Conservation (phyloP, 2,888 invertebrate species). For the Frankliniella intonsa region DNA sequence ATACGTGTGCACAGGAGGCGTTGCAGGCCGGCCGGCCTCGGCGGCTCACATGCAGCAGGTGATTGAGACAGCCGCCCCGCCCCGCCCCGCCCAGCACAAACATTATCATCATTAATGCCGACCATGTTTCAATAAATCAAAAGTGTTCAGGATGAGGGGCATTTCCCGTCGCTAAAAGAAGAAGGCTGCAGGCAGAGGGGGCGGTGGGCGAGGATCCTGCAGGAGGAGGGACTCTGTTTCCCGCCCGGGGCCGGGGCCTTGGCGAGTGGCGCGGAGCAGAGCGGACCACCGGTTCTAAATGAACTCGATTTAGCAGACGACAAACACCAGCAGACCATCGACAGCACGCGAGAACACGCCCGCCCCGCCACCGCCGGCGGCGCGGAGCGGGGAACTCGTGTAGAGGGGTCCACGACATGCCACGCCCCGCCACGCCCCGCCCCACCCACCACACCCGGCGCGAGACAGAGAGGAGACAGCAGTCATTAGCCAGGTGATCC, state of each 20-base stretch:
- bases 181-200: no score
- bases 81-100: background rate
- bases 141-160: no score
- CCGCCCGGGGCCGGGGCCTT: no score
- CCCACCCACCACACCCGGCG: background rate
- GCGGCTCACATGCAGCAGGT: background rate
- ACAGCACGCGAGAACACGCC: background rate
- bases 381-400: no score
- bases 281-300: no score
- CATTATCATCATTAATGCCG: no score
- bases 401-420: no score
- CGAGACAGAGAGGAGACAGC: background rate
- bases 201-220: no score
- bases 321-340: background rate
- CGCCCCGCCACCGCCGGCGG: background rate
- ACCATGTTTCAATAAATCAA: no score
- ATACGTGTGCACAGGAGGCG: background rate
- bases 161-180: no score
- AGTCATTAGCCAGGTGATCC: conserved; percentile 19
- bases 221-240: no score
- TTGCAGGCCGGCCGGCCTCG: background rate
- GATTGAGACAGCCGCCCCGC: background rate
- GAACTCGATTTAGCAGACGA: background rate
- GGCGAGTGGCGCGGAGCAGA: no score
- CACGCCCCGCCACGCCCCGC: background rate